A percentile compares a stretch with the other conserved stretches of the same genome.
These are phyloP conservation scores for Clarias magur DNA, from an alignment of 2,113 vertebrate species.

Conservation along the genomic window DNA sequence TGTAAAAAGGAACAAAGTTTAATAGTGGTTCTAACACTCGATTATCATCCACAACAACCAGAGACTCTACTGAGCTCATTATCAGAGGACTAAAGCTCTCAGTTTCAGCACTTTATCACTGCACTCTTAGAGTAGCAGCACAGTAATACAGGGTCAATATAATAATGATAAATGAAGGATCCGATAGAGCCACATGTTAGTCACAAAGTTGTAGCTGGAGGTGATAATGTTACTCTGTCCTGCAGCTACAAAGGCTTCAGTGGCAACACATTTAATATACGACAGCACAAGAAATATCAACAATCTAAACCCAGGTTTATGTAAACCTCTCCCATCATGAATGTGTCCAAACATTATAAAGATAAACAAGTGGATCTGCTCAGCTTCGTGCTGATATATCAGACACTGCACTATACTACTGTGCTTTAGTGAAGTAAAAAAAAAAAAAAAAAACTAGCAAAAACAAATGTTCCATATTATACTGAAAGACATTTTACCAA, in stretches of 20 bases:
- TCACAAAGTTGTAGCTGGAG: conserved; percentile 8
- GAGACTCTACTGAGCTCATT: too few species aligned
- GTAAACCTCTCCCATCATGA: not conserved
- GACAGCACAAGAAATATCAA: conserved; percentile 20
- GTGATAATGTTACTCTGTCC: conserved; percentile 1
- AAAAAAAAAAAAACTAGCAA: not conserved
- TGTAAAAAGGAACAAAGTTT: too few species aligned
- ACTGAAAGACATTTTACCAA: too few species aligned
- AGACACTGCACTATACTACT: conserved; percentile 2
- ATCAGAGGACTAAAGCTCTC: not conserved
- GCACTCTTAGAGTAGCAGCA: too few species aligned
- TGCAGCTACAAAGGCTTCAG: not conserved
- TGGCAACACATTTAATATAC: not conserved
- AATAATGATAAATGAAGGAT: not conserved
- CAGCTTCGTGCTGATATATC: conserved; percentile 11
- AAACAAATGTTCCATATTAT: too few species aligned
- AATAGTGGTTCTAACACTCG: too few species aligned
- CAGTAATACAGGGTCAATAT: conserved; percentile 18
- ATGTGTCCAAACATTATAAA: not conserved
- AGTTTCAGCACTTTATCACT: conserved; percentile 40
- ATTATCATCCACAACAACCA: too few species aligned
- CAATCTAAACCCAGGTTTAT: conserved; percentile 8
- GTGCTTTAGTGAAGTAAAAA: not conserved
- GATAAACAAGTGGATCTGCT: conserved; percentile 7
- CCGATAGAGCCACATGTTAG: not conserved